Evolutionary conservation across 2,113 vertebrate species (phyloP).

Genomic region (Scartelaos histophorus): DNA sequence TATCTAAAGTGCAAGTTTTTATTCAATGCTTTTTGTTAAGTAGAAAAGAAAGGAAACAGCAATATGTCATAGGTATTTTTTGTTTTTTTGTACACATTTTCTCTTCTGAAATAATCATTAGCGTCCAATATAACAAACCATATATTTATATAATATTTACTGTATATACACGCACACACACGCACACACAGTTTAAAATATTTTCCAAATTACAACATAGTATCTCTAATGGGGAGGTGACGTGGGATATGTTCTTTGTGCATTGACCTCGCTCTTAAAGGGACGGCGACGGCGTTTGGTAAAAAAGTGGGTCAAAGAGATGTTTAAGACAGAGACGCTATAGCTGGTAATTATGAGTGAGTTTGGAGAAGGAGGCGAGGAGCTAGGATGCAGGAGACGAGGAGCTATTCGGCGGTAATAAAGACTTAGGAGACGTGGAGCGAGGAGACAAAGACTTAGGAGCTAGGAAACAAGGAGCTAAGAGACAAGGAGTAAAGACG

Average conservation of each 20-base stretch:
- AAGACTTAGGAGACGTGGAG: not conserved
- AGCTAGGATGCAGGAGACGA: not conserved
- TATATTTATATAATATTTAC: constrained; percentile 56
- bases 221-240: constrained; percentile 76
- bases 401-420: not conserved
- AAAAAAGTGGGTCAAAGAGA: not conserved
- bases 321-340: not conserved
- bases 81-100: constrained; percentile 70
- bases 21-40: constrained; percentile 83
- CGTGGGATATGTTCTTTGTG: constrained; percentile 79
- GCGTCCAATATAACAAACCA: constrained; percentile 81
- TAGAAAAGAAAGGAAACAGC: constrained; percentile 84
- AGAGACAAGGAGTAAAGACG: too few relatives aligned
- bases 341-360: not conserved
- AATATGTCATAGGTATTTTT: constrained; percentile 68
- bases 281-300: not conserved
- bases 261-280: constrained; percentile 65
- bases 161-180: constrained; percentile 36
- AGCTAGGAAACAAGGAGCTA: too few relatives aligned
- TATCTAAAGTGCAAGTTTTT: constrained; percentile 86
- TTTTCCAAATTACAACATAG: constrained; percentile 80
- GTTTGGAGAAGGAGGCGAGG: not conserved
- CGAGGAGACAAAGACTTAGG: too few relatives aligned
- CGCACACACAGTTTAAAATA: constrained; percentile 75
- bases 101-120: constrained; percentile 78